Percentiles rank a stretch among this genome's conserved stretches.
phyloP scores from a whole-genome alignment of 2,113 vertebrate genomes.

The Centrocercus urophasianus region DNA sequence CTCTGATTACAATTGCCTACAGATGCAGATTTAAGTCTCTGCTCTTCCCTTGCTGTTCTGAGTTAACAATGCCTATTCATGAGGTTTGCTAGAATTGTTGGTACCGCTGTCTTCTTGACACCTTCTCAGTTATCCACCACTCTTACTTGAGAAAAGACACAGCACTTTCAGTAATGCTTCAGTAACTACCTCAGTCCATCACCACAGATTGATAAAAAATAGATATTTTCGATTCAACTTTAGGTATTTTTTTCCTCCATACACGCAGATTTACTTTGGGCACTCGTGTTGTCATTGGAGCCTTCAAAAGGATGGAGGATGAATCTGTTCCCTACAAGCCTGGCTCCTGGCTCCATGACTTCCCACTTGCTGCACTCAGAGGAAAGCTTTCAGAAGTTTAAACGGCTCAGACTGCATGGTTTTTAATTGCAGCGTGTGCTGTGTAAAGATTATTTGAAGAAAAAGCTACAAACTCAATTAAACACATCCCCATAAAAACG shows the following conservation, averaged over 20 bases:
- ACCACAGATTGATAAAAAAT: neutral
- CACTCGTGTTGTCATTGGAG: neutral
- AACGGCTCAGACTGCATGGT: neutral
- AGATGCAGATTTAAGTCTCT: too few species aligned
- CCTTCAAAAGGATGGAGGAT: neutral
- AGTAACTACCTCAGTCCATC: neutral
- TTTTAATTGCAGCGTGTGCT: neutral
- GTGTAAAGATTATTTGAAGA: neutral
- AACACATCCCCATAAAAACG: neutral
- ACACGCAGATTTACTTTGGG: neutral
- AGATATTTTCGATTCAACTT: neutral
- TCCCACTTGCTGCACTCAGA: neutral
- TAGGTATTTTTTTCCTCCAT: neutral
- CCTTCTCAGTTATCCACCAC: neutral
- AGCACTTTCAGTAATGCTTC: neutral
- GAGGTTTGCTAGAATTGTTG: neutral
- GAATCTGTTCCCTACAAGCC: rapidly evolving
- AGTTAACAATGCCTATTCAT: neutral
- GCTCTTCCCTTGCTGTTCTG: neutral
- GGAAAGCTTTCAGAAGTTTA: neutral
- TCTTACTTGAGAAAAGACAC: too few species aligned
- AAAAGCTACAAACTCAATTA: neutral
- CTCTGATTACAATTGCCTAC: neutral
- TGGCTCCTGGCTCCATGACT: rapidly evolving
- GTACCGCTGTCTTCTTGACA: neutral